phyloP scores from a whole-genome alignment of 2,888 invertebrate species.

The Monopis laevigella region DNA sequence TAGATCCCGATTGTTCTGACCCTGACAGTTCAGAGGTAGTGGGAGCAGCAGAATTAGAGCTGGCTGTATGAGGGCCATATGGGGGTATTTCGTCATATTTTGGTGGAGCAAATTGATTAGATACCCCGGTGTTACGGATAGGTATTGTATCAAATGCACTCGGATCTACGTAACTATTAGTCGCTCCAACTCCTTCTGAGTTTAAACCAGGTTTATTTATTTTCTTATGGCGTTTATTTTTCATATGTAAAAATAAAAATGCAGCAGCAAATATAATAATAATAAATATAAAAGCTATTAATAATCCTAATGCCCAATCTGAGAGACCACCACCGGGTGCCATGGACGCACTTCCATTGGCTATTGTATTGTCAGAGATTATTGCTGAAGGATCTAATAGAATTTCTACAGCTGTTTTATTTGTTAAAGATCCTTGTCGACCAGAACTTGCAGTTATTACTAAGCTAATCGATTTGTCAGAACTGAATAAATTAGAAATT shows the following conservation, averaged over 20 bases:
- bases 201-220: constrained; percentile 80
- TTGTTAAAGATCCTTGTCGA: constrained; percentile 83
- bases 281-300: constrained; percentile 83
- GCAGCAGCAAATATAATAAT: constrained; percentile 86
- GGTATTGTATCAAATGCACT: constrained; percentile 91
- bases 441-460: constrained; percentile 92
- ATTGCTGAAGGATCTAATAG: constrained; percentile 75
- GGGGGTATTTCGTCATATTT: constrained; percentile 93
- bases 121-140: constrained; percentile 71
- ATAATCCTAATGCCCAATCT: constrained; percentile 88
- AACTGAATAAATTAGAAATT: constrained; percentile 67
- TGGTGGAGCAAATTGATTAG: constrained; percentile 84
- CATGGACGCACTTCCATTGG: constrained; percentile 66
- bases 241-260: constrained; percentile 85
- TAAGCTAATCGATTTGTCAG: constrained; percentile 78
- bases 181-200: constrained; percentile 77
- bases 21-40: constrained; percentile 92
- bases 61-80: constrained; percentile 80
- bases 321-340: constrained; percentile 77
- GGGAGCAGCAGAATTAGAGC: constrained; percentile 81
- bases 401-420: constrained; percentile 87
- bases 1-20: constrained; percentile 94
- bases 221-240: constrained; percentile 82
- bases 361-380: constrained; percentile 50
- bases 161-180: constrained; percentile 88